Evolutionary conservation across 1,140 invertebrate species (phyloP), one percentile per base, ranked within the genome.

Genomic region (Telenomus remus): DNA sequence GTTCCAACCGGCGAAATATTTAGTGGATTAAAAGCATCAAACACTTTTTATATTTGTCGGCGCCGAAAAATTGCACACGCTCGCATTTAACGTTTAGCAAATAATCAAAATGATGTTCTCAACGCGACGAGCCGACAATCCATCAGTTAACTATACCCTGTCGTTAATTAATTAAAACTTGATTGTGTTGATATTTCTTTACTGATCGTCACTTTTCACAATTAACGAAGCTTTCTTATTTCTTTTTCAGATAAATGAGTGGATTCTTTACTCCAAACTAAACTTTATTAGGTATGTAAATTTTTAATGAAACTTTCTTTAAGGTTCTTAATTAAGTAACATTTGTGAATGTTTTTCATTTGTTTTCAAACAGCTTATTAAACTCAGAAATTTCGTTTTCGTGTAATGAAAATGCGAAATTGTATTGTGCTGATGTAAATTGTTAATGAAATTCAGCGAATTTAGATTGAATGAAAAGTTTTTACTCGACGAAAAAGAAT

Each of bases 1-100:
- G 61, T 49, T 44, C 37, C 71, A 54, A 48, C 42, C 60, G 63
- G 48, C 54, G 61, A 63, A 68, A 68, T 74, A 68, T 61, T 61
- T 53, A 61, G 46, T 50, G 46, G 33, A 60, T 60, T 66, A 53
- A 72, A 57, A n/a, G 46, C 54, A 48, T 35, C 53, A 59, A 48
- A 54, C 60, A 35, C 5, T 55, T 72, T 48, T 64, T 59, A 57
- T 72, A 54, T 49, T 14, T 27, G 19, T 27, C 19, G 19, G 1
- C 50, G 16, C 12, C 4, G 11, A 11, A 46, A 59, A 59, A 46
- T 14, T 14, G 42, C 43, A 15, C 43, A 35, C 47, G 50, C 44
- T 61, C 50, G 61, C 51, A 61, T 53, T 48, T 64, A 63, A 51
- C 57, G 46, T 57, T 19, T 14, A 50, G 63, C 39, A 42, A 68